phyloP scores from a whole-genome alignment of 2,888 invertebrate species.

The Sympetrum striolatum region DNA sequence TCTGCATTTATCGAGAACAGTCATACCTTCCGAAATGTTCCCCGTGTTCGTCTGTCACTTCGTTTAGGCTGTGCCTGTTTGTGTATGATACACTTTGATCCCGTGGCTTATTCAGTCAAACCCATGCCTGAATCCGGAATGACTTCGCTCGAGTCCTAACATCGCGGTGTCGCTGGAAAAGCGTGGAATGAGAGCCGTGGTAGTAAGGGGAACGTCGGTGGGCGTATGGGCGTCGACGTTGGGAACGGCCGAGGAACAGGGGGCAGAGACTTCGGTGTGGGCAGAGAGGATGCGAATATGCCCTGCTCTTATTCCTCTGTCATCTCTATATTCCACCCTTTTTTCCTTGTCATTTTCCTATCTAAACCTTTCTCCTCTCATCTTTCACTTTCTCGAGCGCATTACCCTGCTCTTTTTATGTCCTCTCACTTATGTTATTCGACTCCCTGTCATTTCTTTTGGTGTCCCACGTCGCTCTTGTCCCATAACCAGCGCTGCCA shows the following conservation, averaged over 20 bases:
- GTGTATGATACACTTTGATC: too few relatives aligned
- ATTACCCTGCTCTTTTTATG: background rate
- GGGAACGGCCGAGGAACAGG: background rate
- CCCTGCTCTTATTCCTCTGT: background rate
- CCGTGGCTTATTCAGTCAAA: too few relatives aligned
- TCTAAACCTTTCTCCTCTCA: background rate
- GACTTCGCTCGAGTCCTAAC: too few relatives aligned
- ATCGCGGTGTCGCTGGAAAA: too few relatives aligned
- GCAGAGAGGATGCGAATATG: slow-evolving; percentile 21
- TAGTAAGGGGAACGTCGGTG: background rate
- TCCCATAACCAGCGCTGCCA: too few relatives aligned
- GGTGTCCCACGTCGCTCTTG: too few relatives aligned
- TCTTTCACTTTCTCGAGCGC: background rate
- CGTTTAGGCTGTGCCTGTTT: too few relatives aligned
- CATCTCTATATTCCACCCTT: background rate
- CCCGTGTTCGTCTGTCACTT: too few relatives aligned
- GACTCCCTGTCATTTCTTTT: background rate
- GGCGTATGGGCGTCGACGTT: background rate
- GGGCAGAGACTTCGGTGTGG: background rate
- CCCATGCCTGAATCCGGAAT: too few relatives aligned
- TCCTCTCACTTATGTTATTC: background rate
- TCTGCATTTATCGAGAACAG: too few relatives aligned
- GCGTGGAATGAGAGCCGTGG: background rate
- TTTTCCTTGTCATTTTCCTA: background rate
- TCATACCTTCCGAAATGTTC: too few relatives aligned